Percentiles rank a stretch among this genome's conserved stretches.
phyloP scores from a whole-genome alignment of 2,113 vertebrate species.

The Phrynosoma blainvillii region DNA sequence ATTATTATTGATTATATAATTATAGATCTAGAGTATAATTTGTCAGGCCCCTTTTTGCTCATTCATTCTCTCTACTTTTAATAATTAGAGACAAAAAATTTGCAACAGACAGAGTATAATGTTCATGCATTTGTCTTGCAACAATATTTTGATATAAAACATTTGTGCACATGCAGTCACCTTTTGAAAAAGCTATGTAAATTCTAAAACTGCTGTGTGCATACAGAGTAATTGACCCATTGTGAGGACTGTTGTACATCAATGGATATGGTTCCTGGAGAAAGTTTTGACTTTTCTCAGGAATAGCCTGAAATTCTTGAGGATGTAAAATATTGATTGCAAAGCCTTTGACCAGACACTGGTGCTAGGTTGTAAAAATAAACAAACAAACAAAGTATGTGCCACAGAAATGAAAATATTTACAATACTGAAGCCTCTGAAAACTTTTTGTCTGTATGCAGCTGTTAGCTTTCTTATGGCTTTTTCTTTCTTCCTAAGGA shows the following conservation, averaged over 20 bases:
- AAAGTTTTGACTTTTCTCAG: background rate
- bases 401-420: background rate
- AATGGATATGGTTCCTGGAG: background rate
- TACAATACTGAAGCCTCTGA: background rate
- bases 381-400: background rate
- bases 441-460: background rate
- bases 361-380: background rate
- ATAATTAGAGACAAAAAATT: too few species aligned
- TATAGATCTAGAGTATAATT: too few species aligned
- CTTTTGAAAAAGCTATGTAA: background rate
- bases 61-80: too few species aligned
- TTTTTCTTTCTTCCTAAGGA: conserved; percentile 48
- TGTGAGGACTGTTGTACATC: too few species aligned
- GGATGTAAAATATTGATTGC: background rate
- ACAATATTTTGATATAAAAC: too few species aligned
- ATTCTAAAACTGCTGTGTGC: background rate
- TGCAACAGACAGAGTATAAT: too few species aligned
- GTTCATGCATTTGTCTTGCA: too few species aligned
- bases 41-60: too few species aligned
- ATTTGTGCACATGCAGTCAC: too few species aligned
- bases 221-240: background rate
- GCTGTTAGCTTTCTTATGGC: conserved; percentile 32
- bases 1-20: too few species aligned
- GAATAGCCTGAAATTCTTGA: background rate
- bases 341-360: background rate